Percentiles rank a stretch among this genome's conserved stretches.
phyloP scores from a whole-genome alignment of 2,113 vertebrate species.

The Coryphaenoides rupestris region DNA sequence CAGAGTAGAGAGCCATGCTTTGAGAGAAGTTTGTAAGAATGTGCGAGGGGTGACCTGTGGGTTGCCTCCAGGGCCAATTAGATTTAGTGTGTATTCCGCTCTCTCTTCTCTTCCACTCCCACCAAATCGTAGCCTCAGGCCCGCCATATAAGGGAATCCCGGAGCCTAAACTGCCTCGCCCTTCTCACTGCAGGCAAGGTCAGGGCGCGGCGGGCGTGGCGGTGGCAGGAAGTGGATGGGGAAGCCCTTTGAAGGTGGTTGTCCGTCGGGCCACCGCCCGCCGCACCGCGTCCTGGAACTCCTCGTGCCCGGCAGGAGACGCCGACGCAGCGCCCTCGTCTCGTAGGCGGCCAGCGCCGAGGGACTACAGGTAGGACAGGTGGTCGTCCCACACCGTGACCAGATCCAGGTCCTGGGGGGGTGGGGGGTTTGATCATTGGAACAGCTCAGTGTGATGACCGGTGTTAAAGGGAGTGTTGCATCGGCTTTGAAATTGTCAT shows the following conservation, averaged over 20 bases:
- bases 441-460: no score
- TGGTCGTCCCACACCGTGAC: conserved; percentile 93
- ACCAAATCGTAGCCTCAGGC: no score
- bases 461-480: no score
- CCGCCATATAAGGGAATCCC: background rate
- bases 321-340: conserved; percentile 84
- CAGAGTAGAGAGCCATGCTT: no score
- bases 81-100: no score
- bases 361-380: conserved; percentile 91
- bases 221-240: conserved; percentile 93
- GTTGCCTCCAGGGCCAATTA: no score
- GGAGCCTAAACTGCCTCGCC: background rate
- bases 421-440: no score
- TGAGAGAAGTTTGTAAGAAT: no score
- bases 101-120: no score
- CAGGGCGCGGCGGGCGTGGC: conserved; percentile 88
- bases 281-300: conserved; percentile 93
- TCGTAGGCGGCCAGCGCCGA: conserved; percentile 91
- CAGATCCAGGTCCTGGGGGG: conserved; percentile 82
- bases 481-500: no score
- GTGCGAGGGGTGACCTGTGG: no score
- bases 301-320: conserved; percentile 91
- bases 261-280: conserved; percentile 91
- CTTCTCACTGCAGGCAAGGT: conserved; percentile 82
- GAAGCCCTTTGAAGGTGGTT: conserved; percentile 98